Conservation (phyloP, 1,140 invertebrate genomes). For the Scaptomyza graminum region DNA sequence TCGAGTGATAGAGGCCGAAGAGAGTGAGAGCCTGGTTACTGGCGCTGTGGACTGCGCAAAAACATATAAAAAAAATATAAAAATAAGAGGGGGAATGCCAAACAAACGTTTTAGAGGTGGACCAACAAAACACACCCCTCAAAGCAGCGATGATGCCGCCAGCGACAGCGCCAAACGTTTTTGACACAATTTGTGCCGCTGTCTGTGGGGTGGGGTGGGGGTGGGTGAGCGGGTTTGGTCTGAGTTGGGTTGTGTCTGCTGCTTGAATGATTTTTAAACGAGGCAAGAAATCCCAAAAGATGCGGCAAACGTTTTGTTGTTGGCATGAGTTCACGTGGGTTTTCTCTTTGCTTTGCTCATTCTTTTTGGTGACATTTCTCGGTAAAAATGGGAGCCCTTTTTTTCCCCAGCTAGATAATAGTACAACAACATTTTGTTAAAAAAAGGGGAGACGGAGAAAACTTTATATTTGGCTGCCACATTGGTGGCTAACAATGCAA, state of each 20-base stretch:
- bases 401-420: conserved; percentile 58
- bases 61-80: conserved; percentile 68
- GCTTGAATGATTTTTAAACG: conserved; percentile 82
- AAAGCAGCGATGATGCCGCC: conserved; percentile 8
- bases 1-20: background rate
- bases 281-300: conserved; percentile 82
- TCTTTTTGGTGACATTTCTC: conserved; percentile 53
- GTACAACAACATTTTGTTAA: conserved; percentile 58
- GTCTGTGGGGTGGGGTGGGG: conserved; percentile 48
- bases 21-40: background rate
- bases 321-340: conserved; percentile 72
- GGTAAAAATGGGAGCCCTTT: conserved; percentile 47
- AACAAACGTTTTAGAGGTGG: conserved; percentile 70
- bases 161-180: conserved; percentile 63
- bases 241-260: conserved; percentile 73
- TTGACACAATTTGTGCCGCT: conserved; percentile 80
- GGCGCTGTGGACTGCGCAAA: conserved; percentile 56
- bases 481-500: conserved; percentile 21
- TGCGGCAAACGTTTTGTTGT: conserved; percentile 76
- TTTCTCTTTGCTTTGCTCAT: conserved; percentile 34
- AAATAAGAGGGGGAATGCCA: conserved; percentile 44
- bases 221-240: conserved; percentile 27
- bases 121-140: conserved; percentile 13
- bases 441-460: conserved; percentile 19
- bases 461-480: conserved; percentile 58